Evolutionary conservation across 2,888 invertebrate genomes (phyloP), one percentile per base, ranked within the genome.

Genomic region (Drosophila mimica): DNA sequence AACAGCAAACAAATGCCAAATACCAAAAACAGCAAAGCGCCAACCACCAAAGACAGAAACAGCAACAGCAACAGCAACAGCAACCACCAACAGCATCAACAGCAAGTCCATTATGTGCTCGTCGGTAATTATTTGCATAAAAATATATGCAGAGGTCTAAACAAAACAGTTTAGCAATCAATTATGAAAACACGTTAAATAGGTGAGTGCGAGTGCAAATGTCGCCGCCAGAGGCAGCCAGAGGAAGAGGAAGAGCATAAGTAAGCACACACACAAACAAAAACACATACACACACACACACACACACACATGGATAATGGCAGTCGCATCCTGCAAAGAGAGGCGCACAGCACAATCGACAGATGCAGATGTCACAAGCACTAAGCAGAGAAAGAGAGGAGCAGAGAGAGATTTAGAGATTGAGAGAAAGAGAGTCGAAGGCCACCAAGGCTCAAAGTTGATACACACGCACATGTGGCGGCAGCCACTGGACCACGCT

Each of bases 81-180:
- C 71, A 74, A 48, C 33, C 70, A 76, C 28, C 63, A 70, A 64
- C 62, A 62, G 66, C 68, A 46, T 46, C 46, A 46, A 46, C 46
- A 46, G 46, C 63, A 38, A 70, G 66, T 74, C 88, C 83, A 84
- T 84, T 82, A 81, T 88, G 77, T 81, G 83, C 80, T 77, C 83
- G 83, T 81, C 69, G 83, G 86, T 87, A 89, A 87, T 87, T 87
- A 87, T 87, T 89, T 87, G 87, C 87, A 89, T 87, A 89, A 88
- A 87, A 87, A 87, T 88, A 86, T 88, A 83, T 82, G 81, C 82
- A 82, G 79, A 88, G 90, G 83, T 90, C 89, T 89, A 88, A 90
- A 90, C 90, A 88, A 90, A 88, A 88, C 88, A 88, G 83, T 88
- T 88, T 88, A 88, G 88, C 88, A 89, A 89, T 89, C 90, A 88